Evolutionary conservation across 1,140 invertebrate genomes (phyloP).

Genomic region (Bemisia tabaci): DNA sequence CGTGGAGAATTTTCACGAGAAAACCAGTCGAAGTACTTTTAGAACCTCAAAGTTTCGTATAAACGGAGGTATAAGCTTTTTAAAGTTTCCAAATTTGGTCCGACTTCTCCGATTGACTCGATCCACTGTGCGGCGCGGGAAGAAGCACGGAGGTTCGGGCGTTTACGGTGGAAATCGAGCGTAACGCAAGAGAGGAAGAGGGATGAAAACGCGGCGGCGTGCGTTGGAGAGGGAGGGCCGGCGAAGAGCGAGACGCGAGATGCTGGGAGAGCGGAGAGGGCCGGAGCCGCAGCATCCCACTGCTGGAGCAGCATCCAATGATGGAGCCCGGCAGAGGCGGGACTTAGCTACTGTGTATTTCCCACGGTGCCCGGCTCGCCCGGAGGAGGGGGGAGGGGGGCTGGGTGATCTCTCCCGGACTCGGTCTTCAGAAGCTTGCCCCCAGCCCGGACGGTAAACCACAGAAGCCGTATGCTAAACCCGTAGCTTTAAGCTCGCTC

Average conservation of each 20-base stretch:
- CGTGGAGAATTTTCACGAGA: too few species aligned
- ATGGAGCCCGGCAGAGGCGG: not conserved
- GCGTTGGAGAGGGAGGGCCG: not conserved
- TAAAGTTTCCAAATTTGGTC: too few species aligned
- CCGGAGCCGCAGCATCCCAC: not conserved
- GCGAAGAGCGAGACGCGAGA: not conserved
- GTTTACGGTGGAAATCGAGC: too few species aligned
- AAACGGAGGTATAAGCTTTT: too few species aligned
- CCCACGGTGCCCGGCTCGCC: not conserved
- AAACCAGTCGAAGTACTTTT: too few species aligned
- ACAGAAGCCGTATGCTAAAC: not conserved
- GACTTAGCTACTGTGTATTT: not conserved
- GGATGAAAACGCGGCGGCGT: too few species aligned
- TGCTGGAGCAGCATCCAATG: not conserved
- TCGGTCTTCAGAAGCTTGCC: not conserved
- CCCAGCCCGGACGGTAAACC: not conserved
- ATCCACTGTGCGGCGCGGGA: too few species aligned
- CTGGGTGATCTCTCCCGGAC: not conserved
- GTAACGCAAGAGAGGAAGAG: not conserved
- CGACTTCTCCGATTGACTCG: too few species aligned
- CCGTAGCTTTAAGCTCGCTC: not conserved
- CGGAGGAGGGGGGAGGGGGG: not conserved
- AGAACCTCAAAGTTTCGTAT: too few species aligned
- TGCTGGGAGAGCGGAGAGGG: not conserved
- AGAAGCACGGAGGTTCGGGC: too few species aligned